Evolutionary conservation across 2,888 invertebrate species (phyloP).

Genomic region (Adelognathus sp.): DNA sequence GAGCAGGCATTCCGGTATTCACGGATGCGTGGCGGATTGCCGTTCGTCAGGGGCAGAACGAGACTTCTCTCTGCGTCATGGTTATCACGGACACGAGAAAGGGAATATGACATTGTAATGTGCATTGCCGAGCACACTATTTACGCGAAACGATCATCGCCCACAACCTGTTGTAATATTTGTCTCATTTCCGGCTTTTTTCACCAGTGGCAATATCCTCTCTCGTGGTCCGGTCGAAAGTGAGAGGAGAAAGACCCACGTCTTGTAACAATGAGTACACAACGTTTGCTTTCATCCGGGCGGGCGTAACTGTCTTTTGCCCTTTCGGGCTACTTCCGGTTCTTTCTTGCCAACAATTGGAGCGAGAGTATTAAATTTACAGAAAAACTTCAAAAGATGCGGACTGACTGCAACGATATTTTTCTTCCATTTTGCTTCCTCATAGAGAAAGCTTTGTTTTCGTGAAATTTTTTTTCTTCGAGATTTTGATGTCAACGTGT

Average conservation of each 20-base stretch:
- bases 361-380: background rate
- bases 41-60: constrained; percentile 3
- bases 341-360: constrained; percentile 6
- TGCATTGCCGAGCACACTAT: too few relatives aligned
- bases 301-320: constrained; percentile 54
- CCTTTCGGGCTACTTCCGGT: constrained; percentile 25
- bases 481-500: too few relatives aligned
- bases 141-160: too few relatives aligned
- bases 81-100: too few relatives aligned
- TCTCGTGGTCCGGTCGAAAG: constrained; percentile 68
- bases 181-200: background rate
- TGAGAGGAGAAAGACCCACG: constrained; percentile 71
- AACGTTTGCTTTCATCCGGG: constrained; percentile 72
- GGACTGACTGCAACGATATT: background rate
- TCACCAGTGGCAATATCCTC: constrained; percentile 1
- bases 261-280: constrained; percentile 68
- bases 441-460: too few relatives aligned
- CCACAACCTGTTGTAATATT: background rate
- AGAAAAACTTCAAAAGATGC: too few relatives aligned
- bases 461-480: too few relatives aligned
- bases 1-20: background rate
- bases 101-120: too few relatives aligned
- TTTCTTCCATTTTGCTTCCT: too few relatives aligned
- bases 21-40: constrained; percentile 7
- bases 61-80: background rate